Conservation (phyloP, 2,113 vertebrate genomes). For the Rhea pennata region DNA sequence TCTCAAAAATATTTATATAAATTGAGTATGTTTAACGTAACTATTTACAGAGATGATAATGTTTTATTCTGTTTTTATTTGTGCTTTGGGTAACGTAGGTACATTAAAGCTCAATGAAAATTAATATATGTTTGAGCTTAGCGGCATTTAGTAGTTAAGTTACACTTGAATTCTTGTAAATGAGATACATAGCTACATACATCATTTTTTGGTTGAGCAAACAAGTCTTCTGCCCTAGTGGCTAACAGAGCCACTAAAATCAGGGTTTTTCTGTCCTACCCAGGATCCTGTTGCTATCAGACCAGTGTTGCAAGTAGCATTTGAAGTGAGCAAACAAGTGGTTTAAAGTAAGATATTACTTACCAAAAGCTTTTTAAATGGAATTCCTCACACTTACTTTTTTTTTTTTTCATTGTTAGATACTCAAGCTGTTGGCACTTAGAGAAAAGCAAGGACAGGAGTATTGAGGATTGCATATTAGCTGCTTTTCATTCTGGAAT, state of each 20-base stretch:
- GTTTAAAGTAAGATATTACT: neutral
- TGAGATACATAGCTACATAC: neutral
- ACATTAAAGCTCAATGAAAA: neutral
- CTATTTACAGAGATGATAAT: neutral
- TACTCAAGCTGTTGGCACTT: neutral
- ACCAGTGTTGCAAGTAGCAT: neutral
- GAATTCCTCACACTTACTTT: slow-evolving; percentile 59
- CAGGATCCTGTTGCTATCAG: neutral
- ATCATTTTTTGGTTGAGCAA: neutral
- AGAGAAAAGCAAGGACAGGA: neutral
- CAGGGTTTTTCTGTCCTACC: neutral
- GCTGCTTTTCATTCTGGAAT: slow-evolving; percentile 5
- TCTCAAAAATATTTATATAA: neutral
- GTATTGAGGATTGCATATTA: neutral
- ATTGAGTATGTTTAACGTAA: neutral
- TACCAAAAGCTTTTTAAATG: slow-evolving; percentile 61
- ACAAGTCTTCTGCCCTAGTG: neutral
- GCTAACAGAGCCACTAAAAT: neutral
- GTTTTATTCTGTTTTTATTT: neutral
- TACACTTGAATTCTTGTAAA: neutral
- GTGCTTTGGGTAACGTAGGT: neutral
- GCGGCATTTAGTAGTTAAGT: neutral
- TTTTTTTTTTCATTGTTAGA: slow-evolving; percentile 5
- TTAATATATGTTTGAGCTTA: neutral
- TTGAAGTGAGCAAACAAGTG: neutral